Evolutionary conservation across 2,888 invertebrate genomes (phyloP).

Genomic region (Cantharis nigra): DNA sequence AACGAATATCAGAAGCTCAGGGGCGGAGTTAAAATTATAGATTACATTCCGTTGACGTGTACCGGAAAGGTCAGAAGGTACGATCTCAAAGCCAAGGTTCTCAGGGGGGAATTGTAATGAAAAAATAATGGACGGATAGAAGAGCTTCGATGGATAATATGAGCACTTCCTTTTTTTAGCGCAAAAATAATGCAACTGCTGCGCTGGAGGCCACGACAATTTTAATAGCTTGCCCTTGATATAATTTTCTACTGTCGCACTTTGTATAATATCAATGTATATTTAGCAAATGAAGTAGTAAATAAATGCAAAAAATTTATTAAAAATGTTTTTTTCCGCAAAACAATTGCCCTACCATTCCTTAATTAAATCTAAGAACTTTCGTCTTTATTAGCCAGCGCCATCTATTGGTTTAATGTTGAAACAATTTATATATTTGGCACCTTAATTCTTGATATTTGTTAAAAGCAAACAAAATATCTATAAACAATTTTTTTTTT

Average conservation of each 20-base stretch:
- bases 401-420: too few relatives aligned
- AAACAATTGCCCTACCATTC: too few relatives aligned
- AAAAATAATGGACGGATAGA: neutral
- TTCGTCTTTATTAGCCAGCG: too few relatives aligned
- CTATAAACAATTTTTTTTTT: too few relatives aligned
- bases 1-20: neutral
- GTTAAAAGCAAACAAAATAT: too few relatives aligned
- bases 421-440: too few relatives aligned
- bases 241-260: neutral
- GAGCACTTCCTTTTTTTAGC: neutral
- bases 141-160: neutral
- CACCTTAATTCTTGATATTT: too few relatives aligned
- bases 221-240: neutral
- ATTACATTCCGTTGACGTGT: slow-evolving; percentile 1
- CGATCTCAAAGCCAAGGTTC: neutral
- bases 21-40: slow-evolving; percentile 5
- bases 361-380: too few relatives aligned
- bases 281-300: neutral
- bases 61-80: slow-evolving; percentile 1
- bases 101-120: neutral
- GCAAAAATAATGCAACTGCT: neutral
- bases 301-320: neutral
- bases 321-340: neutral
- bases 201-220: neutral
- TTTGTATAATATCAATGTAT: neutral